A percentile compares a stretch with the other conserved stretches of the same genome.
phyloP scores from a whole-genome alignment of 2,113 vertebrate genomes.

The Malurus melanocephalus region DNA sequence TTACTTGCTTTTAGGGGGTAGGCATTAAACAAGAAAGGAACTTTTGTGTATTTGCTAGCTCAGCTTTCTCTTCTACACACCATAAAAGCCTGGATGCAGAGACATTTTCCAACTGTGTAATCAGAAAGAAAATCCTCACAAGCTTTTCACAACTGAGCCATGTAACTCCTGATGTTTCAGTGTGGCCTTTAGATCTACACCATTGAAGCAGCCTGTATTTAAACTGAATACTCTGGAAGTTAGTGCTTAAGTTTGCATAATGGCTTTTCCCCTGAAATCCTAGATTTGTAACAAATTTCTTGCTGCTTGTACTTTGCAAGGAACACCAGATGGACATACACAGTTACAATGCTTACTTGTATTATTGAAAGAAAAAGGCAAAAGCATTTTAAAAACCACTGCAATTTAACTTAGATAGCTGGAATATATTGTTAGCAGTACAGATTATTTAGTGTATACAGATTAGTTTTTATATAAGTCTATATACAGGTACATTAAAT shows the following conservation, averaged over 20 bases:
- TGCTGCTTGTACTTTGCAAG: not conserved
- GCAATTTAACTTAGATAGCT: not conserved
- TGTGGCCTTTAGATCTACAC: not conserved
- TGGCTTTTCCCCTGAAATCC: not conserved
- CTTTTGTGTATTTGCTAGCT: not conserved
- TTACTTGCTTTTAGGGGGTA: not conserved
- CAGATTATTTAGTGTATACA: not conserved
- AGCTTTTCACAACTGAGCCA: not conserved
- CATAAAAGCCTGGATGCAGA: not conserved
- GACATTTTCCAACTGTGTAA: fast-evolving
- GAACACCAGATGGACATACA: not conserved
- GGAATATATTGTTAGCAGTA: not conserved
- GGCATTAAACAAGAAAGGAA: not conserved
- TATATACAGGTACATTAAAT: not conserved
- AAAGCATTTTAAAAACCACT: not conserved
- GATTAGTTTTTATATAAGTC: not conserved
- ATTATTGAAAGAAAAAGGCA: not conserved
- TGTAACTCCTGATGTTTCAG: not conserved
- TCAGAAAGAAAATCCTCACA: not conserved
- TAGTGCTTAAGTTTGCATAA: not conserved
- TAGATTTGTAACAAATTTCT: not conserved
- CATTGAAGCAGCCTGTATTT: not conserved
- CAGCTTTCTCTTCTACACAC: not conserved
- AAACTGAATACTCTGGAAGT: not conserved
- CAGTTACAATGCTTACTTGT: not conserved